Evolutionary conservation across 1,140 invertebrate genomes (phyloP), one percentile per base, ranked within the genome.

Genomic region (Lucilia cuprina): DNA sequence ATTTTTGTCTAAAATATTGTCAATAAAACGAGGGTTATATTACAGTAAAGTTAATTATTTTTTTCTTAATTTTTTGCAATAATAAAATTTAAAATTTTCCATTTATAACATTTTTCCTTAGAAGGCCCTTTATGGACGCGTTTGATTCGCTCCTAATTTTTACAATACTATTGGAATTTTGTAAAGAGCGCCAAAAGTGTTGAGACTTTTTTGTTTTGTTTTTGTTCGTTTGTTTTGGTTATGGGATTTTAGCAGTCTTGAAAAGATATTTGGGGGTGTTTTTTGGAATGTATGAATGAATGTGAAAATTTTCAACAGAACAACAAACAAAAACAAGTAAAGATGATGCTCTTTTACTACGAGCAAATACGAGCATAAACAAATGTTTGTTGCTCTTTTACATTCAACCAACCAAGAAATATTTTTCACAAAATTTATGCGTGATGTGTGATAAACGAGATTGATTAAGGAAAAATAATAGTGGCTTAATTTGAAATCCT

Each of bases 191-290:
- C 77, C 17, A 49, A 80, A 80, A 80, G 21, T 80, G 19, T 47
- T 49, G n/a, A 47, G 1, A 19, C 21, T 7, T 80, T 49, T 25
- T 49, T 80, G 77, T 80, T 80, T 49, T 80, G 77, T 80, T 80
- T 80, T 80, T 80, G 47, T 80, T 80, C 47, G n/a, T 25, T 50
- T 80, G 77, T 80, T 80, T 80, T 80, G 77, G 41, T 80, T 49
- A 25, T 70, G 65, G 19, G 10, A 25, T 70, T 70, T 70, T 65
- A 19, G 10, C 19, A 55, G n/a, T 25, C 21, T 25, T 30, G 25
- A 1, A 30, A 30, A 30, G 25, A 30, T 30, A 5, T 70, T 70
- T 70, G 8, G 19, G 65, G 65, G 21, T 70, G 65, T 0, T 25
- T 70, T 65, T 70, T 21, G n/a, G 65, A 25, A 70, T 70, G 65